These are phyloP conservation scores for Periparus ater DNA, from an alignment of 2,797 vertebrate species.

Conservation along the genomic window DNA sequence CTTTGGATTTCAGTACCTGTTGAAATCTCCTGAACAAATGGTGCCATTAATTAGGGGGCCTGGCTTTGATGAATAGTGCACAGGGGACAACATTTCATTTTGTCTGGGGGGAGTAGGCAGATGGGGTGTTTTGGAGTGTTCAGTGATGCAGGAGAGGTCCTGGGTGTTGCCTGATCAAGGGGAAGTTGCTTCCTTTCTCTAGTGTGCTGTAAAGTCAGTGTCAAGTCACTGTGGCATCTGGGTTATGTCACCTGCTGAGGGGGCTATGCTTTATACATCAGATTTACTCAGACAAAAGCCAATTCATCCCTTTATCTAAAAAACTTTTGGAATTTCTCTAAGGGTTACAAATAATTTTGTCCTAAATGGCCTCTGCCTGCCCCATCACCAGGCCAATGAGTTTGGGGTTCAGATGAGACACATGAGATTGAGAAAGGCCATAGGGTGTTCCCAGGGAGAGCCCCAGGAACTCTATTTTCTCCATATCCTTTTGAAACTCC, in stretches of 20 bases:
- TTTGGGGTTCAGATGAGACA: background rate
- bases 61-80: constrained; percentile 54
- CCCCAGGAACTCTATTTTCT: background rate
- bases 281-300: constrained; percentile 7
- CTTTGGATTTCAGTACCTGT: constrained; percentile 45
- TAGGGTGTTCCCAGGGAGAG: background rate
- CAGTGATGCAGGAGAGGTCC: constrained; percentile 50
- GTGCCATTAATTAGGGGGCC: constrained; percentile 30
- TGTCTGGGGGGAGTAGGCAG: background rate
- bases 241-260: constrained; percentile 52
- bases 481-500: background rate
- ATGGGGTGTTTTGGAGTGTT: constrained; percentile 11
- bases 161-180: constrained; percentile 65
- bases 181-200: constrained; percentile 49
- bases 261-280: background rate
- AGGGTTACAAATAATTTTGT: background rate
- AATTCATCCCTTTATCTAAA: background rate
- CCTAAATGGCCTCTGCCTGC: background rate
- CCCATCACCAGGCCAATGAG: background rate
- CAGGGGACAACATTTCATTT: constrained; percentile 52
- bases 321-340: background rate
- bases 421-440: background rate
- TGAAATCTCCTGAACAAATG: constrained; percentile 47
- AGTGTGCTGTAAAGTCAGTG: constrained; percentile 54
- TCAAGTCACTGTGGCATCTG: constrained; percentile 58